Conservation (phyloP, 2,888 invertebrate species). For the Pseudeuparius sepicola region DNA sequence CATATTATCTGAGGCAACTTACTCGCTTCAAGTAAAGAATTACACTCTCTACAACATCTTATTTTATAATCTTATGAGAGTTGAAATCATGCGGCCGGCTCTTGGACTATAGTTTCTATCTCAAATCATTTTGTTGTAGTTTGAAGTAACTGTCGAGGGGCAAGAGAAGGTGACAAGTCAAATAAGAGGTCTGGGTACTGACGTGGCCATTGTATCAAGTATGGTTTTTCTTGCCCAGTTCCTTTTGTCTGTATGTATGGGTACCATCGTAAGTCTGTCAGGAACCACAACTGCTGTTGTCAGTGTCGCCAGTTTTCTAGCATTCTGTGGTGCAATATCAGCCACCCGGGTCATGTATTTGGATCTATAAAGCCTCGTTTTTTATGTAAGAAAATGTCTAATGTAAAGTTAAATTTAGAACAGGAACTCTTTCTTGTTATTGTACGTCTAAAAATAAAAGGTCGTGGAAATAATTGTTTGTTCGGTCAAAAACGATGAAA, state of each 20-base stretch:
- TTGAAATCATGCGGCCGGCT: no score
- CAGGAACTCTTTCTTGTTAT: no score
- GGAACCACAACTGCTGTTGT: constrained; percentile 87
- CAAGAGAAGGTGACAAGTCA: constrained; percentile 47
- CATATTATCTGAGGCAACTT: no score
- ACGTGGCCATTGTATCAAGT: constrained; percentile 87
- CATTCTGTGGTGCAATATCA: constrained; percentile 72
- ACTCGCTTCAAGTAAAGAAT: no score
- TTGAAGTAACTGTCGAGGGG: constrained; percentile 48
- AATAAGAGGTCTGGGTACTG: constrained; percentile 87
- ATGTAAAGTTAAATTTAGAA: no score
- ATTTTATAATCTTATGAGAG: no score
- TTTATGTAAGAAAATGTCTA: no score
- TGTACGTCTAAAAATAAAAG: no score
- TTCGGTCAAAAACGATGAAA: no score
- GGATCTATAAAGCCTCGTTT: constrained; percentile 64
- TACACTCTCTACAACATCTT: no score
- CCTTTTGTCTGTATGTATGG: constrained; percentile 77
- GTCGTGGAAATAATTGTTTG: no score
- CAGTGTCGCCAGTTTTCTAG: constrained; percentile 71
- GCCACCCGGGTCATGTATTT: constrained; percentile 86
- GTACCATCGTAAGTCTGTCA: constrained; percentile 66
- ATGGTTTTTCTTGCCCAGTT: constrained; percentile 95
- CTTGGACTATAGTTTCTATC: no score
- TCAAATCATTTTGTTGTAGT: constrained; percentile 44